Evolutionary conservation across 2,113 vertebrate species (phyloP).

Genomic region (Embiotoca jacksoni): DNA sequence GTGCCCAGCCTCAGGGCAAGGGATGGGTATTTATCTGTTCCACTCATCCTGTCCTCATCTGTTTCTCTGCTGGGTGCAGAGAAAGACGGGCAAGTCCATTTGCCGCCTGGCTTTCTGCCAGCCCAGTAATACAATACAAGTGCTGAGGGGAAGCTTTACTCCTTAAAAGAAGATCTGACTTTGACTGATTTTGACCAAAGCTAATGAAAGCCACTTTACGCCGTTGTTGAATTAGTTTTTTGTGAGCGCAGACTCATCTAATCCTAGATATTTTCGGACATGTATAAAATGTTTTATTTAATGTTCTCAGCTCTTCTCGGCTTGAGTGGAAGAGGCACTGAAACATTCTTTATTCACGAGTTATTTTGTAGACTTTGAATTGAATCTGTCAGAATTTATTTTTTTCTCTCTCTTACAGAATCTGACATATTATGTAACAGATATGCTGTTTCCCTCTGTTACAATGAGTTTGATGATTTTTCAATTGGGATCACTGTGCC

Average conservation of each 20-base stretch:
- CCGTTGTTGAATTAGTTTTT: constrained; percentile 12
- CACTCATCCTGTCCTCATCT: constrained; percentile 66
- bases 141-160: constrained; percentile 20
- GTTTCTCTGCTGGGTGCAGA: constrained; percentile 59
- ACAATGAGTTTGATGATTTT: constrained; percentile 11
- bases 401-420: neutral
- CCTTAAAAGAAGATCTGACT: constrained; percentile 34
- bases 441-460: neutral
- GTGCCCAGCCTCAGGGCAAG: constrained; percentile 57
- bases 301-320: constrained; percentile 14
- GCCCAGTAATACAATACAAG: constrained; percentile 37
- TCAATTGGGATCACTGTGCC: constrained; percentile 13
- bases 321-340: constrained; percentile 3
- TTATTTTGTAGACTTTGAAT: constrained; percentile 8
- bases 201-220: constrained; percentile 42
- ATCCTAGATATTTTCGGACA: constrained; percentile 20
- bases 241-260: constrained; percentile 10
- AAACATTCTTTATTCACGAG: constrained; percentile 28
- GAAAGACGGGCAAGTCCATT: constrained; percentile 64
- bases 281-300: constrained; percentile 41
- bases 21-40: constrained; percentile 62
- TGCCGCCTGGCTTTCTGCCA: constrained; percentile 61
- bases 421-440: constrained; percentile 14
- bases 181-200: constrained; percentile 35
- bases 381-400: constrained; percentile 2